phyloP scores from a whole-genome alignment of 2,113 vertebrate species.

The Globicephala melas region DNA sequence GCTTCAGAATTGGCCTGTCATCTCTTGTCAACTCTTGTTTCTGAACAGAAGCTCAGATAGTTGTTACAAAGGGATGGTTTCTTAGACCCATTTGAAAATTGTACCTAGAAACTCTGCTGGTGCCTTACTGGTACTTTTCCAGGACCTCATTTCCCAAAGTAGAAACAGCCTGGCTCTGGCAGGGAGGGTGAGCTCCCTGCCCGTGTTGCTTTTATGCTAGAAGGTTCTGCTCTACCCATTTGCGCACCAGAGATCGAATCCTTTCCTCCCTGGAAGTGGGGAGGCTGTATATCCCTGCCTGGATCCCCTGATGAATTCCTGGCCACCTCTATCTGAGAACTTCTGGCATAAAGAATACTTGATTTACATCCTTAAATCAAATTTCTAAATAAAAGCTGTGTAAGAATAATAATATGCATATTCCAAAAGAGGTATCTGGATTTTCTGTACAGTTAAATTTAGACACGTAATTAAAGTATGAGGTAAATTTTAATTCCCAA shows the following conservation, averaged over 20 bases:
- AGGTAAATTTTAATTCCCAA: not conserved
- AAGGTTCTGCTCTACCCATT: not conserved
- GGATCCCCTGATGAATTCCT: not conserved
- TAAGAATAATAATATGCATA: not conserved
- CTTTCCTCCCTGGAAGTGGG: not conserved
- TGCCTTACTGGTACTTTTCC: not conserved
- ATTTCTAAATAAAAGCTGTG: not conserved
- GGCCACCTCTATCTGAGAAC: not conserved
- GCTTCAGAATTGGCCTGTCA: slow-evolving; percentile 23
- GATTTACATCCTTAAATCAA: not conserved
- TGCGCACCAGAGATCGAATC: accelerated
- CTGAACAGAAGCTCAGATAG: not conserved
- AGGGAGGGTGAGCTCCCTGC: not conserved
- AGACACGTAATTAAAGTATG: not conserved
- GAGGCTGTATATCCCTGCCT: not conserved
- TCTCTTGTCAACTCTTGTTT: slow-evolving; percentile 19
- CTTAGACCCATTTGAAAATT: not conserved
- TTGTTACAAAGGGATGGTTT: not conserved
- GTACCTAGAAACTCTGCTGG: not conserved
- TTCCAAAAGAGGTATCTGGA: not conserved
- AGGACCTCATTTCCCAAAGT: not conserved
- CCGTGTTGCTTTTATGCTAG: accelerated
- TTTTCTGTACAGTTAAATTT: not conserved
- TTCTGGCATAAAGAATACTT: not conserved
- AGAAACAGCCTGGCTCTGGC: not conserved